Base-by-base conservation (phyloP, 2,113 vertebrate species). In the Ammodramus savannarum region DNA sequence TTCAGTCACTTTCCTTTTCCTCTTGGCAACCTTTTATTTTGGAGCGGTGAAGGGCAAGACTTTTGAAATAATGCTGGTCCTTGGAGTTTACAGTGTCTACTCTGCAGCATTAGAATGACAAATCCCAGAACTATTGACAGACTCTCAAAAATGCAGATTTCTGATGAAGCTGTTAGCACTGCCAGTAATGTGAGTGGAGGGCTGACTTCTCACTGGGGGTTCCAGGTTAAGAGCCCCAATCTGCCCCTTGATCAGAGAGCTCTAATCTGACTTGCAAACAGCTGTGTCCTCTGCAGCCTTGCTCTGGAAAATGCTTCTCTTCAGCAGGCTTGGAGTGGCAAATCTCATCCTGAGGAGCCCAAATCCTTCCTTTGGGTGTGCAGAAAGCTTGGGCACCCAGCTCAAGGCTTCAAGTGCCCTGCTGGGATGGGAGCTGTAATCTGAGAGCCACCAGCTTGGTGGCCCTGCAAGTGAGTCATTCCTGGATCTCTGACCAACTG, bases 401-500 rank as follows among this genome's bases (percentile, higher is more conserved):
- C 15, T 74, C 41, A 52, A 36, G 22, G 18, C 31, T 87, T 3
- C 21, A 26, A 7, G 14, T 29, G 51, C 17, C 54, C 17, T 57
- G 5, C 39, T 78, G 57, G 36, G 25, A 81, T 71, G 11, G 31
- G 3, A 79, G 8, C 16, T 62, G 7, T 22, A 29, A 78, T 12
- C 16, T 32, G n/a, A 76, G 29, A n/a, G 25, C 36, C 49, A 10
- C 18, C 36, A 62, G 34, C 6, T 51, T 39, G n/a, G 52, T 63
- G n/a, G n/a, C 52, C 62, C n/a, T 25, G 9, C 14, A 9, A 13
- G 8, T 7, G 13, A 51, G 18, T 31, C 9, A 19, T 18, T 87
- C 9, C 10, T 29, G 23, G 38, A 26, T 71, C 0, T 0, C 51
- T 0, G 2, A 38, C 7, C 3, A 2, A 6, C 16, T 41, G 3